Percentiles rank a stretch among this genome's conserved stretches.
Conservation (phyloP, 2,113 vertebrate genomes). For the Raja brachyura region DNA sequence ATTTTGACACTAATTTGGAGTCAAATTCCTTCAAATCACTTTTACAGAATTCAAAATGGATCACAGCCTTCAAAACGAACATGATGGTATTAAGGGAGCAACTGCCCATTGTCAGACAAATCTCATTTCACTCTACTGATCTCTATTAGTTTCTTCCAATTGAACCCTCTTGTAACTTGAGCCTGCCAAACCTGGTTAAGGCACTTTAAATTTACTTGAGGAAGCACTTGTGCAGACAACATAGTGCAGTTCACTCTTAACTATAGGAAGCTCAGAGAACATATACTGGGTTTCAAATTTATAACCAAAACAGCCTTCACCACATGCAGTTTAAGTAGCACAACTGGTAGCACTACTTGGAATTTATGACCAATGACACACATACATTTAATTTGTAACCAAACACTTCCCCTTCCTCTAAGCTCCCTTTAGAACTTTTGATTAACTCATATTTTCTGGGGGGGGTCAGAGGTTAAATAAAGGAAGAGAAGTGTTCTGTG, state of each 20-base stretch:
- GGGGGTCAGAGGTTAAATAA: conserved; percentile 97
- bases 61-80: background rate
- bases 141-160: background rate
- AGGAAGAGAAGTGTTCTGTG: conserved; percentile 75
- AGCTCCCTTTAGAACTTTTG: conserved; percentile 75
- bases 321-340: conserved; percentile 63
- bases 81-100: background rate
- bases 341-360: conserved; percentile 61
- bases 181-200: conserved; percentile 27
- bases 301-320: conserved; percentile 60
- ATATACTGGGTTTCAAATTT: conserved; percentile 56
- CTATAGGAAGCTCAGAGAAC: conserved; percentile 20
- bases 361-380: conserved; percentile 90
- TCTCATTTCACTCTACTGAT: background rate
- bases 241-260: conserved; percentile 15
- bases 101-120: background rate
- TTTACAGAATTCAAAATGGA: background rate
- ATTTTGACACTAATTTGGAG: background rate
- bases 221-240: conserved; percentile 28
- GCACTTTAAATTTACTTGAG: background rate
- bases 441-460: conserved; percentile 70
- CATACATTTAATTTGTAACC: conserved; percentile 99
- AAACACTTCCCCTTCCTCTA: conserved; percentile 92
- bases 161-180: conserved; percentile 21
- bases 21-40: background rate